Evolutionary conservation across 2,113 vertebrate genomes (phyloP).

Genomic region (Brachirus orientalis): DNA sequence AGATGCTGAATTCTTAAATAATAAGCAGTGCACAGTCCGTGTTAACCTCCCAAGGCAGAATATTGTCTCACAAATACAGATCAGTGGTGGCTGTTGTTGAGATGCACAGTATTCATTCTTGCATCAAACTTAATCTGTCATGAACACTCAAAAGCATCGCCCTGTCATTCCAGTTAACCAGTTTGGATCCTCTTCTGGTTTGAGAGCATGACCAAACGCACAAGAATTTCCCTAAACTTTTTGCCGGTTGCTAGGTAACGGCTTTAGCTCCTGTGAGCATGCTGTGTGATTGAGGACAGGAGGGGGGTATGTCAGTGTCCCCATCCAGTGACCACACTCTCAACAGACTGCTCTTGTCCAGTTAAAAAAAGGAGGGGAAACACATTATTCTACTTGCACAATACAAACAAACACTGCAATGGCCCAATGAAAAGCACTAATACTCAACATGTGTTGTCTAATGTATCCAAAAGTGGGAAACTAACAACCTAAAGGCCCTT

Average conservation of each 20-base stretch:
- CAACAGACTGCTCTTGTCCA: constrained; percentile 83
- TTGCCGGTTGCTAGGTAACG: constrained; percentile 78
- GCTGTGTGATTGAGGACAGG: constrained; percentile 74
- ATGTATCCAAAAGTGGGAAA: constrained; percentile 35
- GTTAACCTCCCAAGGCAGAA: constrained; percentile 29
- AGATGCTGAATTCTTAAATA: constrained; percentile 55
- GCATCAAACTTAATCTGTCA: constrained; percentile 22
- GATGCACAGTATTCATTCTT: background rate
- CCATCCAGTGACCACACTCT: constrained; percentile 86
- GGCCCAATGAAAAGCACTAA: constrained; percentile 55
- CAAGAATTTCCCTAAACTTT: constrained; percentile 68
- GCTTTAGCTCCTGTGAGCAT: constrained; percentile 77
- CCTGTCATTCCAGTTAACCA: constrained; percentile 38
- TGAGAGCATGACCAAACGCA: constrained; percentile 53
- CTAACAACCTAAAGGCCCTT: constrained; percentile 7
- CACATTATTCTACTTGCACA: constrained; percentile 72
- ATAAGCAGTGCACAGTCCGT: constrained; percentile 19
- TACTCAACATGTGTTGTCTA: constrained; percentile 62
- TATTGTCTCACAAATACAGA: constrained; percentile 17
- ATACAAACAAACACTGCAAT: constrained; percentile 55
- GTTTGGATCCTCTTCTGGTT: constrained; percentile 39
- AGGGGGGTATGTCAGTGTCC: constrained; percentile 80
- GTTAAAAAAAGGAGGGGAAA: constrained; percentile 51
- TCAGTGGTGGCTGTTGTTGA: constrained; percentile 2
- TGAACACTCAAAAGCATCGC: background rate